A percentile compares a stretch with the other conserved stretches of the same genome.
Evolutionary conservation across 2,113 vertebrate species (phyloP).

Genomic region (Acanthochromis polyacanthus): DNA sequence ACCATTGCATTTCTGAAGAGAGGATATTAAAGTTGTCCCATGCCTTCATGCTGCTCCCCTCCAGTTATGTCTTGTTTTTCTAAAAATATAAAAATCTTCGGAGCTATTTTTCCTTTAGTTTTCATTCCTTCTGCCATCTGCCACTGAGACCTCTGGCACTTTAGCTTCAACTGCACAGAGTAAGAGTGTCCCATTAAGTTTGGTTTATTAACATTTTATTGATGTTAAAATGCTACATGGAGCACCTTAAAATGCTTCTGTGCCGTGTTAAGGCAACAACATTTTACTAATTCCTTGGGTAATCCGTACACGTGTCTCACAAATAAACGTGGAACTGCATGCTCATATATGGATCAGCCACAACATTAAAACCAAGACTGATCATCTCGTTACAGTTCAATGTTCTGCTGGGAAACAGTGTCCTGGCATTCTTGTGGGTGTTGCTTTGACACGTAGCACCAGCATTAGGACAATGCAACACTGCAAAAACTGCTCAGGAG

Average conservation of each 20-base stretch:
- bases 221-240: slow-evolving; percentile 12
- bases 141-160: slow-evolving; percentile 36
- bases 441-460: too few species aligned
- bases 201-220: slow-evolving; percentile 7
- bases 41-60: background rate
- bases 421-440: too few species aligned
- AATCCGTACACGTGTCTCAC: background rate
- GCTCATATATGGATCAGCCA: background rate
- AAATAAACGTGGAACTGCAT: background rate
- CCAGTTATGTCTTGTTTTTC: slow-evolving; percentile 20
- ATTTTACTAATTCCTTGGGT: background rate
- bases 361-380: too few species aligned
- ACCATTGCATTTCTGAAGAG: background rate
- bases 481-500: too few species aligned
- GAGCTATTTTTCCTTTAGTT: slow-evolving; percentile 14
- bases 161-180: slow-evolving; percentile 6
- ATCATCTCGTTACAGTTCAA: too few species aligned
- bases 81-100: slow-evolving; percentile 34
- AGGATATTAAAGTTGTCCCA: background rate
- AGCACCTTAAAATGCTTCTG: slow-evolving; percentile 4
- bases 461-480: too few species aligned
- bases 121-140: slow-evolving; percentile 44
- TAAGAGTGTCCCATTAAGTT: background rate
- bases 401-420: too few species aligned
- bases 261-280: background rate